Evolutionary conservation across 1,140 invertebrate genomes (phyloP).

Genomic region (Helicoverpa zea): DNA sequence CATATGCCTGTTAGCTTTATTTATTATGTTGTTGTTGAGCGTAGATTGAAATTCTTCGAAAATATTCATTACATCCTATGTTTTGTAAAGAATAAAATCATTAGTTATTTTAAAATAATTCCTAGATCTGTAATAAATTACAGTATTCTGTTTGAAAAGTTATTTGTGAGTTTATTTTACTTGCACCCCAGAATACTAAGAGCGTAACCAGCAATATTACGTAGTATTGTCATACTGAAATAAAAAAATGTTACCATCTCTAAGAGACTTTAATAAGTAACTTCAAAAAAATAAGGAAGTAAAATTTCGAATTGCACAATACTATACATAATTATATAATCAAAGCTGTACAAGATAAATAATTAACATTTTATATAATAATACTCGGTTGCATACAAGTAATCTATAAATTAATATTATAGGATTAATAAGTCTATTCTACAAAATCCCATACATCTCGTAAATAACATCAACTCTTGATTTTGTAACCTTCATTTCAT

Average conservation of each 20-base stretch:
- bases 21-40: constrained; percentile 59
- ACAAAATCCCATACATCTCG: constrained; percentile 23
- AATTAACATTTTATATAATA: constrained; percentile 53
- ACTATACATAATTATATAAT: constrained; percentile 53
- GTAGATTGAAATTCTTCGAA: constrained; percentile 50
- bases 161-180: constrained; percentile 47
- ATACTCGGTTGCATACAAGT: constrained; percentile 39
- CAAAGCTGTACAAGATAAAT: constrained; percentile 59
- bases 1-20: constrained; percentile 52
- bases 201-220: neutral
- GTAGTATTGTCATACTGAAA: neutral
- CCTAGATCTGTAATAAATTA: constrained; percentile 84
- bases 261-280: constrained; percentile 57
- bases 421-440: constrained; percentile 31
- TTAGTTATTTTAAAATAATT: constrained; percentile 67
- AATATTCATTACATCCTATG: constrained; percentile 59
- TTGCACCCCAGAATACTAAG: neutral
- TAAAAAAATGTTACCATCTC: constrained; percentile 49
- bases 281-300: constrained; percentile 51
- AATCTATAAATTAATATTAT: constrained; percentile 35
- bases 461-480: constrained; percentile 22
- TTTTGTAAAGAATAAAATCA: constrained; percentile 58
- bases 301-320: constrained; percentile 61
- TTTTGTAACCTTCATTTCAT: constrained; percentile 35
- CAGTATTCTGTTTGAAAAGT: constrained; percentile 80